Evolutionary conservation across 2,888 invertebrate species (phyloP).

Genomic region (Dryocosmus kuriphilus): DNA sequence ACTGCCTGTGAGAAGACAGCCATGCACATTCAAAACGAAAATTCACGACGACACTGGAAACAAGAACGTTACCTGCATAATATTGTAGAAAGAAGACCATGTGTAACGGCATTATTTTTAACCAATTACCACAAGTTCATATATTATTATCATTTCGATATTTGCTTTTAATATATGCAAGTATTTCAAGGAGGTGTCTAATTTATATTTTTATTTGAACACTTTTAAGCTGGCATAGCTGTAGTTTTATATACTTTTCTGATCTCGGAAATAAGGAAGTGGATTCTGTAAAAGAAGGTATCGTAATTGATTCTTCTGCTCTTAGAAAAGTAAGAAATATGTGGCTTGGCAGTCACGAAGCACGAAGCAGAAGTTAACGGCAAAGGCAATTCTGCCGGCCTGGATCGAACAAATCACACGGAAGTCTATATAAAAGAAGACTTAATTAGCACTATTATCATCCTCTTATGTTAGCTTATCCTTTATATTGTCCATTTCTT

Average conservation of each 20-base stretch:
- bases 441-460: slow-evolving; percentile 32
- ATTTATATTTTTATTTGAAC: no score
- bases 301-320: slow-evolving; percentile 11
- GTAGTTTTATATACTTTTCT: no score
- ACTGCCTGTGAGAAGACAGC: slow-evolving; percentile 26
- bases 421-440: slow-evolving; percentile 26
- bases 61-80: slow-evolving; percentile 1
- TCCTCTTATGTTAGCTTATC: not conserved
- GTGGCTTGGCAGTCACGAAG: slow-evolving; percentile 26
- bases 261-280: slow-evolving; percentile 6
- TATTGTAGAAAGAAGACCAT: not conserved
- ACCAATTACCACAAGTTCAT: no score
- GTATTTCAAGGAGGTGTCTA: no score
- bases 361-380: slow-evolving; percentile 2
- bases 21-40: slow-evolving; percentile 30
- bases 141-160: no score
- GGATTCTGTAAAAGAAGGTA: slow-evolving; percentile 1
- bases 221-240: no score
- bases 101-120: not conserved
- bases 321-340: slow-evolving; percentile 16
- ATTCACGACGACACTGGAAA: slow-evolving; percentile 17
- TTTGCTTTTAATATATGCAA: no score
- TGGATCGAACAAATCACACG: slow-evolving; percentile 22
- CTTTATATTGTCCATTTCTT: not conserved
- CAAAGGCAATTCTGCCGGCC: slow-evolving; percentile 1